phyloP scores from a whole-genome alignment of 2,797 vertebrate species.

The Cyprinodon diabolis region DNA sequence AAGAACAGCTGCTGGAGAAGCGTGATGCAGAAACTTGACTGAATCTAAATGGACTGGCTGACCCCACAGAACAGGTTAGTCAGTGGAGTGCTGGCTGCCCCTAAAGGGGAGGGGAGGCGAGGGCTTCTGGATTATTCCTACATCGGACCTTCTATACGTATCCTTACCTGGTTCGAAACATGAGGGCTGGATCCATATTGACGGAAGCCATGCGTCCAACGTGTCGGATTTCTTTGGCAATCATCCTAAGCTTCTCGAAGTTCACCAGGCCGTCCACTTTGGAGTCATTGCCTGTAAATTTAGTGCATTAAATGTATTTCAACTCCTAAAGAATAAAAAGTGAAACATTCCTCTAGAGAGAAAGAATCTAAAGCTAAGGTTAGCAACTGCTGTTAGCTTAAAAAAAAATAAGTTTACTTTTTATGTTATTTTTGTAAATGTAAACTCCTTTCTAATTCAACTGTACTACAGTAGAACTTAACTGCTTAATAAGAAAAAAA shows the following conservation, averaged over 20 bases:
- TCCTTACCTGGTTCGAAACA: constrained; percentile 94
- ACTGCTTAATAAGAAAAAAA: background rate
- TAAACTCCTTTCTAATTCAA: background rate
- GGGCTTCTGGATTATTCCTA: background rate
- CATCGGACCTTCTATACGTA: background rate
- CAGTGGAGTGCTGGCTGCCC: constrained; percentile 33
- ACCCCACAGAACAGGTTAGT: constrained; percentile 53
- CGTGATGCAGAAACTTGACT: constrained; percentile 54
- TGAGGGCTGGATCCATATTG: constrained; percentile 98
- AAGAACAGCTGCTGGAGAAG: constrained; percentile 66
- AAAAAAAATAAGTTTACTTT: too few species aligned
- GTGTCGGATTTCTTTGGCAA: constrained; percentile 98
- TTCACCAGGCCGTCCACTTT: constrained; percentile 98
- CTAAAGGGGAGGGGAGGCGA: constrained; percentile 25
- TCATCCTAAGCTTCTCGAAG: constrained; percentile 99
- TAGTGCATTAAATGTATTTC: background rate
- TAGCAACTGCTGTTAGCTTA: background rate
- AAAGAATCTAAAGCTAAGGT: background rate
- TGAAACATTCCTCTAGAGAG: background rate
- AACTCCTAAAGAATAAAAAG: background rate
- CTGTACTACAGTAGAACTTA: background rate
- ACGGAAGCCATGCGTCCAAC: constrained; percentile 98
- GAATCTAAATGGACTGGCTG: constrained; percentile 55
- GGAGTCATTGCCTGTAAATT: constrained; percentile 91
- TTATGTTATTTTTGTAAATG: background rate